Conservation (phyloP, 2,888 invertebrate species). For the Globia sparganii region DNA sequence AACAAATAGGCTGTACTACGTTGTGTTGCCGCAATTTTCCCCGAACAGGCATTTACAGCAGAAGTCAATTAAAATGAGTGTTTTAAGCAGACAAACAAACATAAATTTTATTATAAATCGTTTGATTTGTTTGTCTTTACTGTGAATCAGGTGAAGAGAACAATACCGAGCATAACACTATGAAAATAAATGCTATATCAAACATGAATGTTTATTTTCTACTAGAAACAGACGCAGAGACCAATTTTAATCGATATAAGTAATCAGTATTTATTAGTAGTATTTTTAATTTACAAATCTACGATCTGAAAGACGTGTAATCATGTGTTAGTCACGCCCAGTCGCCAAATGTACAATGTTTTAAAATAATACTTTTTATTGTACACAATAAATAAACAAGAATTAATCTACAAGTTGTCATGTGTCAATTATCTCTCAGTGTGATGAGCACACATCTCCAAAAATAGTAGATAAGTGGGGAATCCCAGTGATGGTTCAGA, state of each 20-base stretch:
- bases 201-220: conserved; percentile 6
- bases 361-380: background rate
- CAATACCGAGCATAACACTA: conserved; percentile 1
- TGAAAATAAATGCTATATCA: conserved; percentile 7
- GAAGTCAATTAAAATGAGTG: conserved; percentile 9
- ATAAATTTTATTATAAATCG: conserved; percentile 1
- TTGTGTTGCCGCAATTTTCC: background rate
- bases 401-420: background rate
- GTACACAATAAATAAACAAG: background rate
- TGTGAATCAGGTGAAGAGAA: conserved; percentile 10
- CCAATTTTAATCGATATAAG: background rate
- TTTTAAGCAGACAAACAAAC: background rate
- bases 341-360: background rate
- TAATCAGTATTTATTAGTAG: background rate
- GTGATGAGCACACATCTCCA: conserved; percentile 1
- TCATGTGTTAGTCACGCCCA: background rate
- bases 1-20: background rate
- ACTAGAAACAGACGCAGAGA: background rate
- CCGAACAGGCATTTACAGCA: conserved; percentile 4
- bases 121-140: conserved; percentile 6
- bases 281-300: background rate
- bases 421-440: conserved; percentile 4
- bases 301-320: background rate
- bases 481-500: background rate
- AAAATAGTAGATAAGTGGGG: background rate